phyloP scores from a whole-genome alignment of 2,888 invertebrate species.

The Coleophora deauratella region DNA sequence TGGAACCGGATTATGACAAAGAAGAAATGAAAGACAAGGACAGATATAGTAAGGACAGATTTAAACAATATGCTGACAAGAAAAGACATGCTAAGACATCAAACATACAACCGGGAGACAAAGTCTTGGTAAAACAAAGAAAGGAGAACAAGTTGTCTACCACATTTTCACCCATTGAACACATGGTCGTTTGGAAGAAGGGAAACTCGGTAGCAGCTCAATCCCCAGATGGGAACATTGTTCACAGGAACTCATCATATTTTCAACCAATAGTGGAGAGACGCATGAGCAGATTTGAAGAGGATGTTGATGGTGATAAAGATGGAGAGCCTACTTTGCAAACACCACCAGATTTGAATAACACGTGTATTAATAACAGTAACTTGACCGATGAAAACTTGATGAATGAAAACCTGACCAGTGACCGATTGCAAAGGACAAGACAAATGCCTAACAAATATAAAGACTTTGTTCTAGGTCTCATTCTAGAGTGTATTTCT shows the following conservation, averaged over 20 bases:
- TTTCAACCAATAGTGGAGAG: not conserved
- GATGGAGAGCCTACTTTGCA: too few species aligned
- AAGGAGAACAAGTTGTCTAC: slow-evolving; percentile 1
- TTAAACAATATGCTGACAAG: not conserved
- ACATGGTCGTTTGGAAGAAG: not conserved
- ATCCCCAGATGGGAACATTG: not conserved
- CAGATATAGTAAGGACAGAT: not conserved
- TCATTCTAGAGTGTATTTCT: not conserved
- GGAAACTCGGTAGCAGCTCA: not conserved
- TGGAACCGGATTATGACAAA: not conserved
- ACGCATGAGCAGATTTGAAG: not conserved
- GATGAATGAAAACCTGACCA: too few species aligned
- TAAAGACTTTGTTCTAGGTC: not conserved
- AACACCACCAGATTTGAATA: too few species aligned
- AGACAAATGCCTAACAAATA: not conserved
- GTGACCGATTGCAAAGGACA: not conserved
- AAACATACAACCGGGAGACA: not conserved
- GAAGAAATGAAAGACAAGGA: not conserved
- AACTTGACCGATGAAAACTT: too few species aligned
- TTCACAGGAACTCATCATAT: slow-evolving; percentile 1
- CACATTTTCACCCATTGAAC: not conserved
- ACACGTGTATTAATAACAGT: too few species aligned
- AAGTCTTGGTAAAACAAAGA: not conserved
- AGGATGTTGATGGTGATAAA: not conserved
- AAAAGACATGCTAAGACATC: too few species aligned